Evolutionary conservation across 1,140 invertebrate genomes (phyloP).

Genomic region (Stegodyphus mimosarum): DNA sequence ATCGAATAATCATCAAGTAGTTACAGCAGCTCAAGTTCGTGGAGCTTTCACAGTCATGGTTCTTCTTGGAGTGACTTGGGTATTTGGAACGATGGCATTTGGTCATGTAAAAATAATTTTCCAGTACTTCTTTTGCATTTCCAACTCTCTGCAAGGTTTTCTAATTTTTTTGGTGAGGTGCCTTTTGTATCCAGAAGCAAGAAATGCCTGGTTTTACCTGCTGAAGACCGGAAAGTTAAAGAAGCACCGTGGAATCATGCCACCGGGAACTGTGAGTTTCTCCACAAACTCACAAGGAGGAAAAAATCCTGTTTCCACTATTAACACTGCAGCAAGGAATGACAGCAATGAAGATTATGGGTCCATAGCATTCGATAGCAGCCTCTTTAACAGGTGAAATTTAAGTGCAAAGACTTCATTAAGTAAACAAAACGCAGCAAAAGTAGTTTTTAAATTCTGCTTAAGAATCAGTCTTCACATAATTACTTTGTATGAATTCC

Average conservation of each 20-base stretch:
- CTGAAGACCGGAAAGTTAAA: constrained; percentile 47
- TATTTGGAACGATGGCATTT: constrained; percentile 71
- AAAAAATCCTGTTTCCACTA: neutral
- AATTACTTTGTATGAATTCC: too few relatives aligned
- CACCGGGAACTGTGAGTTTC: constrained; percentile 54
- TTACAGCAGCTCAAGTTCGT: constrained; percentile 68
- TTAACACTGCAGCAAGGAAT: neutral
- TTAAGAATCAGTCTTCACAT: too few relatives aligned
- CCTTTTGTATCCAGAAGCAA: constrained; percentile 70
- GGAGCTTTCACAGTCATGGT: constrained; percentile 72
- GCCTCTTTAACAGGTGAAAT: constrained; percentile 31
- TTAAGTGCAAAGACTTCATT: neutral
- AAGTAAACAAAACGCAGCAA: neutral
- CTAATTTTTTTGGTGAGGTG: constrained; percentile 72
- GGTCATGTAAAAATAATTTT: constrained; percentile 69
- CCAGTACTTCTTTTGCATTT: constrained; percentile 72
- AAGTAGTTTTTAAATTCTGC: too few relatives aligned
- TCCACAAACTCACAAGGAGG: neutral
- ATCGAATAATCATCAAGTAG: neutral
- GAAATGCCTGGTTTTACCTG: constrained; percentile 68
- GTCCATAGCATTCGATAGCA: neutral
- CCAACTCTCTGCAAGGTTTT: constrained; percentile 73
- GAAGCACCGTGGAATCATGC: constrained; percentile 25
- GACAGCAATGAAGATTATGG: neutral
- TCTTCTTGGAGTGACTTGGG: constrained; percentile 72